Conservation (phyloP, 2,113 vertebrate species). For the Oncorhynchus keta region DNA sequence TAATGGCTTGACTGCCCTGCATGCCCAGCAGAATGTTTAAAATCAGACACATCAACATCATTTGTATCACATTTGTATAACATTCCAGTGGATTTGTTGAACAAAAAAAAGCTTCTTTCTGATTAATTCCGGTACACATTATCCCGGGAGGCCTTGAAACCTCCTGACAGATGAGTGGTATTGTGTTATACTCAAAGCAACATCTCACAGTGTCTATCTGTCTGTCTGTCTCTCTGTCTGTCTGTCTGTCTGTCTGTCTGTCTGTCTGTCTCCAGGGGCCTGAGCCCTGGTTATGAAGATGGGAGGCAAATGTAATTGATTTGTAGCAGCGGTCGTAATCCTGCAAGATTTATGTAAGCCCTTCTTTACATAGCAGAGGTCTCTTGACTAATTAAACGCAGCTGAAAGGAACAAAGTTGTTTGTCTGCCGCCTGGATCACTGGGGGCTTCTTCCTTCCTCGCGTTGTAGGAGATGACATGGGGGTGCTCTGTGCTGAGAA, state of each 20-base stretch:
- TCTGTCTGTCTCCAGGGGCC: neutral
- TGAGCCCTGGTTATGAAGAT: conserved; percentile 15
- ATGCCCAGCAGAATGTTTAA: too few relatives aligned
- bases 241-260: neutral
- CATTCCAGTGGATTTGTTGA: neutral
- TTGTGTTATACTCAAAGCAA: conserved; percentile 9
- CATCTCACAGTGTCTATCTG: conserved; percentile 3
- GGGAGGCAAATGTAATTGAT: conserved; percentile 39
- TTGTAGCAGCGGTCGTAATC: conserved; percentile 22
- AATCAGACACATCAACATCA: too few relatives aligned
- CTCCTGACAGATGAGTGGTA: conserved; percentile 4
- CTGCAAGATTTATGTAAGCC: conserved; percentile 25
- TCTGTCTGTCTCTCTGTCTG: too few relatives aligned
- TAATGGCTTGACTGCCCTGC: too few relatives aligned
- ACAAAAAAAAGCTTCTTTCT: neutral
- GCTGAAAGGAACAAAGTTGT: conserved; percentile 31
- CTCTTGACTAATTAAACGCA: conserved; percentile 46
- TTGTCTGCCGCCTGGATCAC: conserved; percentile 17
- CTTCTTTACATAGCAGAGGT: conserved; percentile 22
- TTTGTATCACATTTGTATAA: too few relatives aligned
- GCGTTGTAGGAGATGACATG: neutral
- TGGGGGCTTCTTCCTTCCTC: neutral
- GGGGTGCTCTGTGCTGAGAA: neutral
- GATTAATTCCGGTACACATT: conserved; percentile 2
- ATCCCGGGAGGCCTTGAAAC: neutral